A percentile compares a stretch with the other conserved stretches of the same genome.
phyloP scores from a whole-genome alignment of 1,140 invertebrate species.

The Scaptomyza montana region DNA sequence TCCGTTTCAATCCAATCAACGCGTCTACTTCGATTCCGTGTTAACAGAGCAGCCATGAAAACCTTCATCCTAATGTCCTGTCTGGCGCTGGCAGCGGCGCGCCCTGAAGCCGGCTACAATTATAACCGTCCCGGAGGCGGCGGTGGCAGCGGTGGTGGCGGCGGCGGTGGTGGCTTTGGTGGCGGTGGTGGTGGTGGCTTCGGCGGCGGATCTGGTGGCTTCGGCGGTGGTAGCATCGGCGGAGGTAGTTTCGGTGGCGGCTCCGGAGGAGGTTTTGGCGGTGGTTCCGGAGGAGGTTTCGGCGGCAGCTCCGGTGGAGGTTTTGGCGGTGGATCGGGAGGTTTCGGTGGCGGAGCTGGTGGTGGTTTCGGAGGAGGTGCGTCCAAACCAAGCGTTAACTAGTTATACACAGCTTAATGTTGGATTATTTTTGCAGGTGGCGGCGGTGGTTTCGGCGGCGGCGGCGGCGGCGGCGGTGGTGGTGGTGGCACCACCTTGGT shows the following conservation, averaged over 20 bases:
- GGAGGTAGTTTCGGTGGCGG: conserved; percentile 54
- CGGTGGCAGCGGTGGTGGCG: conserved; percentile 80
- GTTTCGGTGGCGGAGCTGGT: conserved; percentile 63
- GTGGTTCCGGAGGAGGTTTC: conserved; percentile 52
- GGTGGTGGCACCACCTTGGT: conserved; percentile 86
- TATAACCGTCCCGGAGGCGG: conserved; percentile 85
- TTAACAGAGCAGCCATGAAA: conserved; percentile 73
- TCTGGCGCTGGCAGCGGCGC: conserved; percentile 86
- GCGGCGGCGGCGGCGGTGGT: conserved; percentile 76
- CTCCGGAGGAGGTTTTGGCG: conserved; percentile 47
- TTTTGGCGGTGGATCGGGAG: conserved; percentile 51
- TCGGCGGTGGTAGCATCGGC: conserved; percentile 53
- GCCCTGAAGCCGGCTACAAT: conserved; percentile 86
- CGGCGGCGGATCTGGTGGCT: conserved; percentile 54
- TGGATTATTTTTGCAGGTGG: conserved; percentile 65
- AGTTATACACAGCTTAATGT: conserved; percentile 12
- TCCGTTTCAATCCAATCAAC: conserved; percentile 23
- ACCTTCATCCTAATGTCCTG: conserved; percentile 85
- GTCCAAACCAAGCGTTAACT: conserved; percentile 46
- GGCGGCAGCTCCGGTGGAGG: conserved; percentile 59
- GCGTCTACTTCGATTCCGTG: conserved; percentile 47
- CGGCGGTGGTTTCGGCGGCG: conserved; percentile 65
- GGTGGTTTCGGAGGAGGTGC: conserved; percentile 69
- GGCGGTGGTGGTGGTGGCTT: conserved; percentile 48
- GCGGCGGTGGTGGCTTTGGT: conserved; percentile 68